Evolutionary conservation across 2,888 invertebrate genomes (phyloP).

Genomic region (Temnothorax ravouxi): DNA sequence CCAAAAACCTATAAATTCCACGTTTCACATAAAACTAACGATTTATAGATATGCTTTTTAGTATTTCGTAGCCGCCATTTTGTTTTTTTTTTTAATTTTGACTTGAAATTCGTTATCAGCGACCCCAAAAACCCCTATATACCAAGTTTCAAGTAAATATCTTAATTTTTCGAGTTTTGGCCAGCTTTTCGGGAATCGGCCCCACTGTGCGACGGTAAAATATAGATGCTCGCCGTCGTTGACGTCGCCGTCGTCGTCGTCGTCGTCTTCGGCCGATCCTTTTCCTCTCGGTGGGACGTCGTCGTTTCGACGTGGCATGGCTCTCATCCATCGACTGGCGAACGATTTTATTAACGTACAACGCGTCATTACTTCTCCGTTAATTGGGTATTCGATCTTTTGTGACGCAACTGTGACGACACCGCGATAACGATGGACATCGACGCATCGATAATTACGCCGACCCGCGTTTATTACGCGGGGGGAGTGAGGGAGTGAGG

Average conservation of each 20-base stretch:
- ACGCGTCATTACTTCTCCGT: not conserved
- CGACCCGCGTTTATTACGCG: not conserved
- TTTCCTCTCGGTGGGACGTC: not conserved
- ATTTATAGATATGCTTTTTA: too few relatives aligned
- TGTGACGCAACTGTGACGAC: constrained; percentile 26
- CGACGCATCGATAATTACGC: not conserved
- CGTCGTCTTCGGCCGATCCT: constrained; percentile 1
- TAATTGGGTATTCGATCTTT: constrained; percentile 32
- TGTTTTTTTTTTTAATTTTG: too few relatives aligned
- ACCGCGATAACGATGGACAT: not conserved
- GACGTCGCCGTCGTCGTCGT: constrained; percentile 6
- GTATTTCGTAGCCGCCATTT: too few relatives aligned
- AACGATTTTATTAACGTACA: constrained; percentile 33
- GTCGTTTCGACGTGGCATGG: not conserved
- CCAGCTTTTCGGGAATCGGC: too few relatives aligned
- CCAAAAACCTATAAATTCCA: too few relatives aligned
- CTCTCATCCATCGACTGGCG: not conserved
- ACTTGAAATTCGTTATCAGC: too few relatives aligned
- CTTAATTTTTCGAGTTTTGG: too few relatives aligned
- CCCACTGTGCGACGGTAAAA: too few relatives aligned
- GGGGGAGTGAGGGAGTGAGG: too few relatives aligned
- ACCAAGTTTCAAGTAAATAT: too few relatives aligned
- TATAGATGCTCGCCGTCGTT: constrained; percentile 33
- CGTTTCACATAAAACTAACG: too few relatives aligned
- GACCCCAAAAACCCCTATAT: too few relatives aligned